Evolutionary conservation across 2,113 vertebrate species (phyloP).

Genomic region (Pelobates fuscus): DNA sequence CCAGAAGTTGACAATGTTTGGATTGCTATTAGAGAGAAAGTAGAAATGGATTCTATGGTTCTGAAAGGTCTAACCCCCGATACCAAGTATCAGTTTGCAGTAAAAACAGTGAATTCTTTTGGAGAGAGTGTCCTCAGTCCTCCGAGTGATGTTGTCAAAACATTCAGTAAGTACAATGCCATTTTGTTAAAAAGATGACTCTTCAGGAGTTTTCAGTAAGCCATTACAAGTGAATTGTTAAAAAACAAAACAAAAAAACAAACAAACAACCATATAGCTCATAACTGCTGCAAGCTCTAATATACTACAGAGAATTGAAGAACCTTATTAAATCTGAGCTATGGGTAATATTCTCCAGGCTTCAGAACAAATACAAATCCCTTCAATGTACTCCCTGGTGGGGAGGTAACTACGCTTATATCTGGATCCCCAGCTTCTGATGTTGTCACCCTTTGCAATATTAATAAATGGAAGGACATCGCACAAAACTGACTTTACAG

Average conservation of each 20-base stretch:
- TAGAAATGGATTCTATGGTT: conserved; percentile 89
- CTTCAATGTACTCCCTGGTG: background rate
- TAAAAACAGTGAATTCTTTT: conserved; percentile 79
- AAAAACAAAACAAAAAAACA: no score
- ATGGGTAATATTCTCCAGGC: conserved; percentile 22
- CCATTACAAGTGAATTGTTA: background rate
- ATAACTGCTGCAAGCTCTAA: background rate
- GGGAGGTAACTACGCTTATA: conserved; percentile 55
- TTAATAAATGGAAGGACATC: conserved; percentile 40
- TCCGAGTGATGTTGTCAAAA: conserved; percentile 74
- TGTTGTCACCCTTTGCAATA: conserved; percentile 46
- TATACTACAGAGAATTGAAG: conserved; percentile 19
- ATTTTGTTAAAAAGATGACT: background rate
- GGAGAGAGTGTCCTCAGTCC: conserved; percentile 79
- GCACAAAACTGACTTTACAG: background rate
- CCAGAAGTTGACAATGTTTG: conserved; percentile 88
- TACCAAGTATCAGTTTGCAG: conserved; percentile 86
- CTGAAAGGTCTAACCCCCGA: conserved; percentile 85
- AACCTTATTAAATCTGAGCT: conserved; percentile 46
- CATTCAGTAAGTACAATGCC: conserved; percentile 76
- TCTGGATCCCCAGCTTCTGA: conserved; percentile 41
- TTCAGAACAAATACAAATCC: conserved; percentile 18
- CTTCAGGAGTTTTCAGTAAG: background rate
- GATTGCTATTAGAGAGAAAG: conserved; percentile 83
- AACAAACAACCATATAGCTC: background rate